Percentiles rank a stretch among this genome's conserved stretches.
These are phyloP conservation scores for Stigmatopora argus DNA, from an alignment of 2,113 vertebrate species.

Conservation along the genomic window DNA sequence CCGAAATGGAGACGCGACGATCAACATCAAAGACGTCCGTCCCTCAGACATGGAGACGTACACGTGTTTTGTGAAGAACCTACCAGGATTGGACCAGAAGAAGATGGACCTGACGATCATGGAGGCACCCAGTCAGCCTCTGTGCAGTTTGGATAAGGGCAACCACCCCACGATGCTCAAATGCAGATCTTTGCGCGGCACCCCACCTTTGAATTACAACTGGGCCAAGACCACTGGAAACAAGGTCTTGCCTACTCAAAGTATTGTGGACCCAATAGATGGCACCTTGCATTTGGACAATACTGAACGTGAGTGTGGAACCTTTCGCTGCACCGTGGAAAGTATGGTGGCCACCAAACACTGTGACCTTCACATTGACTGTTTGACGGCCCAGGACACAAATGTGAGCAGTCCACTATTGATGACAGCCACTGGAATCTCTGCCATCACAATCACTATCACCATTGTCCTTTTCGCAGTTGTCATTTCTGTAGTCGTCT, in stretches of 20 bases:
- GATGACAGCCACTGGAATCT: neutral
- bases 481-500: neutral
- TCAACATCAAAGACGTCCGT: neutral
- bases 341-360: neutral
- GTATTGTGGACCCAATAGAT: neutral
- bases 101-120: neutral
- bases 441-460: neutral
- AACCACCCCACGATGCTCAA: neutral
- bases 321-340: neutral
- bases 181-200: neutral
- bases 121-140: neutral
- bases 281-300: neutral
- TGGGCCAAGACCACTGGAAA: neutral
- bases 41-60: neutral
- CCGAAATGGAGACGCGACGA: neutral
- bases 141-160: neutral
- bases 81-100: neutral
- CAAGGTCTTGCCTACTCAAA: neutral
- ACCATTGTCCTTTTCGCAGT: neutral
- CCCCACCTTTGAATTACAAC: neutral
- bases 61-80: neutral
- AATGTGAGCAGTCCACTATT: neutral
- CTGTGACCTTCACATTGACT: neutral
- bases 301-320: neutral
- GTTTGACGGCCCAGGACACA: neutral